Evolutionary conservation across 2,797 vertebrate genomes (phyloP), one percentile per base, ranked within the genome.

Genomic region (Novumbra hubbsi): DNA sequence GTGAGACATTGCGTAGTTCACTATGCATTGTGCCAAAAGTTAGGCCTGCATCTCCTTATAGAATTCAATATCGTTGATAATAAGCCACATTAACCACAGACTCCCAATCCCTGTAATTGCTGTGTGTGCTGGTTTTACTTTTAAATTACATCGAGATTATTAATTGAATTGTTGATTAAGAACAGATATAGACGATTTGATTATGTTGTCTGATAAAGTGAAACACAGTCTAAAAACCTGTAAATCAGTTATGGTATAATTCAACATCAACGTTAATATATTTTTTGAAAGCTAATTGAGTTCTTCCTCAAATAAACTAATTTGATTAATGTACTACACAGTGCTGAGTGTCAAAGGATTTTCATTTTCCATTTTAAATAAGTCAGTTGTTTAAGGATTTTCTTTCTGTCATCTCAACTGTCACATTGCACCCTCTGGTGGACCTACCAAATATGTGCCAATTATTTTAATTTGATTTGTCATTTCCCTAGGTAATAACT

Each of bases 1-100:
- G 83, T 87, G 85, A 85, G 83, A 77, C 41, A 79, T 34, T 55
- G 75, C 71, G 76, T 87, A 89, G 90, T 84, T 89, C 88, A 87
- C 76, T 72, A 68, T 85, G 77, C 76, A 88, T 89, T 85, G 86
- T 81, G 81, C 77, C n/a, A 41, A 17, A 57, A 60, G 73, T 63
- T 17, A 63, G 64, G 72, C 74, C 19, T 1, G 17, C 71, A 63
- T 41, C 70, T 72, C 75, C 70, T 32, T 34, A 30, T n/a, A 28
- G 28, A 28, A 34, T 30, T 32, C 7, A 65, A 32, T 65, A 65
- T 32, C 17, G 0, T 12, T 38, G 65, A 67, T 34, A 14, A n/a
- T 67, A 27, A 66, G 3, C 41, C 24, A 60, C 3, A 60, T 41
- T 32, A 67, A 38, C 65, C 19, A 41, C 30, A 41, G 65, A 12